Evolutionary conservation across 2,888 invertebrate species (phyloP).

Genomic region (Crematogaster levior): DNA sequence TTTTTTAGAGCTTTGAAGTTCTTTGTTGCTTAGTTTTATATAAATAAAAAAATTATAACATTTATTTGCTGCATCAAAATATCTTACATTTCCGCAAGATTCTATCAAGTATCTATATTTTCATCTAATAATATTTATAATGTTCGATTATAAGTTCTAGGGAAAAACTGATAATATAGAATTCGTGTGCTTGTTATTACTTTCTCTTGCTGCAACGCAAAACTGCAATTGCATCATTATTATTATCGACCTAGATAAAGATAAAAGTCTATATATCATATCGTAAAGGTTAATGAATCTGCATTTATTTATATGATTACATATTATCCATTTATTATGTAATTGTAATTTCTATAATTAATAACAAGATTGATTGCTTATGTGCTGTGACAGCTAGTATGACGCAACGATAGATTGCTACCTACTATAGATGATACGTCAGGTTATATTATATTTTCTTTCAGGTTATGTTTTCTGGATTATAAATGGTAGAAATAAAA

Average conservation of each 20-base stretch:
- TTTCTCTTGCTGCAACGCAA: not conserved
- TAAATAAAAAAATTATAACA: not conserved
- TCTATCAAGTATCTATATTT: not conserved
- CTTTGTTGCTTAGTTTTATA: not conserved
- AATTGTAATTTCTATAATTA: conserved; percentile 2
- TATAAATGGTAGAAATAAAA: not conserved
- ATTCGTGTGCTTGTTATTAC: not conserved
- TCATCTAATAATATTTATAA: not conserved
- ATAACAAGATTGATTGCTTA: conserved; percentile 1
- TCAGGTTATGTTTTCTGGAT: not conserved
- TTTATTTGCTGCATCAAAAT: not conserved
- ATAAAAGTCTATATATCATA: not conserved
- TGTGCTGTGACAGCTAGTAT: not conserved
- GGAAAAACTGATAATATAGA: not conserved
- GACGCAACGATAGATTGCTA: not conserved
- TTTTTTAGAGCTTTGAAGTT: too few species aligned
- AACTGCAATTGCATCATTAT: not conserved
- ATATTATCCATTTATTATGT: not conserved
- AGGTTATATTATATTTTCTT: too few species aligned
- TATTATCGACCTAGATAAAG: not conserved
- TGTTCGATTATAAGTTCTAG: not conserved
- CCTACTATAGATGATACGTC: not conserved
- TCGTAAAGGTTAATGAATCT: not conserved
- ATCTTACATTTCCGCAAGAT: not conserved
- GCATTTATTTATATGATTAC: not conserved